Evolutionary conservation across 2,888 invertebrate species (phyloP).

Genomic region (Luperina testacea): DNA sequence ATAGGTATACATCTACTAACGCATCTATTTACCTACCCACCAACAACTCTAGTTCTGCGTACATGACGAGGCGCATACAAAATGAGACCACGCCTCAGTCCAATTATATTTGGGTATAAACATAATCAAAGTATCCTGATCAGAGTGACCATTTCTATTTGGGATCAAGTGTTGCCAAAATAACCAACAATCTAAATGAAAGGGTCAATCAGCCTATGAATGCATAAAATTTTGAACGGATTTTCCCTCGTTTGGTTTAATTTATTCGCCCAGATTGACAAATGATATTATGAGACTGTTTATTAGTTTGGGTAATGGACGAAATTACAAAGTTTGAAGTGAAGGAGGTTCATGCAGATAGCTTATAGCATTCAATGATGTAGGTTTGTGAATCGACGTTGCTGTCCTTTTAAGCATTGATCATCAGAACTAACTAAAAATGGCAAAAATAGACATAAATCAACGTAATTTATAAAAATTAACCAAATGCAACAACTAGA

Average conservation of each 20-base stretch:
- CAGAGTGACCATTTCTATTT: conserved; percentile 53
- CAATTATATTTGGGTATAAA: conserved; percentile 61
- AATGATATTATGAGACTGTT: conserved; percentile 9
- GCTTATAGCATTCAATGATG: not conserved
- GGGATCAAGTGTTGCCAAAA: conserved; percentile 38
- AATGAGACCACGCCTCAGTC: conserved; percentile 73
- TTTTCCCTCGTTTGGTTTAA: conserved; percentile 28
- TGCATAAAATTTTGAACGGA: conserved; percentile 27
- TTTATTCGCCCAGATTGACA: conserved; percentile 29
- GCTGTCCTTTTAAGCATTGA: not conserved
- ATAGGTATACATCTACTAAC: conserved; percentile 40
- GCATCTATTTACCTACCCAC: conserved; percentile 60
- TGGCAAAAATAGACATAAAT: not conserved
- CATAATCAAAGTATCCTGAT: conserved; percentile 54
- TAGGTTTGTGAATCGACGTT: not conserved
- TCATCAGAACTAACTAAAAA: not conserved
- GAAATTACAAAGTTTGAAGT: conserved; percentile 15
- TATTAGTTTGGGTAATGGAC: conserved; percentile 29
- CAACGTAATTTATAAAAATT: not conserved
- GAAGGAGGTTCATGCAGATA: conserved; percentile 9
- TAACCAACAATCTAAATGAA: conserved; percentile 35
- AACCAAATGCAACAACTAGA: not conserved
- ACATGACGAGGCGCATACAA: conserved; percentile 77
- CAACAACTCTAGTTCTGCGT: conserved; percentile 59
- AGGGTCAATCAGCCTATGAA: conserved; percentile 42